phyloP scores from a whole-genome alignment of 2,888 invertebrate species.

The Cotesia congregata region DNA sequence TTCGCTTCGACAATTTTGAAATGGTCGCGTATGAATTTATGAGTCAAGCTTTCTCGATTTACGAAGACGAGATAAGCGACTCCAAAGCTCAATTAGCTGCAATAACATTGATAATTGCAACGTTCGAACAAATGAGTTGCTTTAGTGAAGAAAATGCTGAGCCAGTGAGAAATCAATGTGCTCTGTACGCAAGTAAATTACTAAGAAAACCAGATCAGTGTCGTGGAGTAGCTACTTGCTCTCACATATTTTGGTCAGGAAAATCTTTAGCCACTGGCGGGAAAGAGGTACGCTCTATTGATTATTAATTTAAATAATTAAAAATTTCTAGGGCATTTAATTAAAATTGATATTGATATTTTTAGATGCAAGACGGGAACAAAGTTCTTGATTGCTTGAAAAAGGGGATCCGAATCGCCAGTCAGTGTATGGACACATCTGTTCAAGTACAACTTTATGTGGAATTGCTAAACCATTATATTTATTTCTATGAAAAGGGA shows the following conservation, averaged over 20 bases:
- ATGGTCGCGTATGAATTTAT: slow-evolving; percentile 98
- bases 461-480: slow-evolving; percentile 93
- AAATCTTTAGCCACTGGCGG: slow-evolving; percentile 73
- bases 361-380: slow-evolving; percentile 87
- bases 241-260: slow-evolving; percentile 98
- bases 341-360: slow-evolving; percentile 33
- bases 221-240: slow-evolving; percentile 92
- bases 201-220: slow-evolving; percentile 99
- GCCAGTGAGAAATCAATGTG: slow-evolving; percentile 95
- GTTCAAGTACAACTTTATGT: slow-evolving; percentile 97
- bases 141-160: slow-evolving; percentile 98
- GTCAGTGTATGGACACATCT: slow-evolving; percentile 97
- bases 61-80: slow-evolving; percentile 98
- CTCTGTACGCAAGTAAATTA: slow-evolving; percentile 94
- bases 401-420: slow-evolving; percentile 94
- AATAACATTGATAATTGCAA: slow-evolving; percentile 94
- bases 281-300: slow-evolving; percentile 66
- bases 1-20: slow-evolving; percentile 94
- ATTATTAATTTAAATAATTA: slow-evolving; percentile 18
- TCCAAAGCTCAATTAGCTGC: slow-evolving; percentile 97
- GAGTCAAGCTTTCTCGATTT: slow-evolving; percentile 95
- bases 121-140: slow-evolving; percentile 94
- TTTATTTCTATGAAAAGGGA: slow-evolving; percentile 92
- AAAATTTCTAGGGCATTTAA: slow-evolving; percentile 15
- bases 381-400: slow-evolving; percentile 95